Base-by-base conservation (phyloP, 2,113 vertebrate species). In the Chaenogobius annularis region DNA sequence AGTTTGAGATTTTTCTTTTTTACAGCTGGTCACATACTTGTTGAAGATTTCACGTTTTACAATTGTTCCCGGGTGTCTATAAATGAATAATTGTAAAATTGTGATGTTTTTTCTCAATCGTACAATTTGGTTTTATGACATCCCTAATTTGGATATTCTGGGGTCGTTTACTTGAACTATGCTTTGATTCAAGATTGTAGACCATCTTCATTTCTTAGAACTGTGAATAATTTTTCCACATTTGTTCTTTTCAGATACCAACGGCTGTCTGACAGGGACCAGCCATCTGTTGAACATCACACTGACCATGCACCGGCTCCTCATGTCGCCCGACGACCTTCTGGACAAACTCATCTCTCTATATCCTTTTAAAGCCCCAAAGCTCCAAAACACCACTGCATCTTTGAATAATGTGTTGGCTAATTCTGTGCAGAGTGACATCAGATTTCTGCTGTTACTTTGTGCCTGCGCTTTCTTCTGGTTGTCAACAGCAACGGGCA, bases 271-370 rank as follows among this genome's bases (percentile, higher is more conserved):
- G 7, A 94, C 90, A 82, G 93, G 93, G 59, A 96, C 92, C 89
- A 94, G 89, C 83, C 95, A 98, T 56, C 89, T 98, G 78, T 72
- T 98, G 79, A 95, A 96, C 84, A 95, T 97, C 84, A 93, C 93
- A 81, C 90, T 99, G 85, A 94, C 96, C 74, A 98, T 99, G 97
- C 97, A 99, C 82, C 93, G 95, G 2, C 90, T 96, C 71, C 84
- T 97, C 90, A 93, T 98, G 85, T 94, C 96, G 65, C 96, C 97
- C 54, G 89, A 93, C 0, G 96, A 98, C 12, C 94, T 99, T 83
- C 95, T 99, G 69, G 94, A 92, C 70, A 97, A 94, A 78, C 91
- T 99, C 3, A 85, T 94, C 79, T 54, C 85, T 74, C 92, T 96
- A 99, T 99, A 99, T 99, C 97, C 96, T 98, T 96, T 86, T 44